Base-by-base conservation (phyloP, 2,113 vertebrate genomes). In the Malurus cyaneus region DNA sequence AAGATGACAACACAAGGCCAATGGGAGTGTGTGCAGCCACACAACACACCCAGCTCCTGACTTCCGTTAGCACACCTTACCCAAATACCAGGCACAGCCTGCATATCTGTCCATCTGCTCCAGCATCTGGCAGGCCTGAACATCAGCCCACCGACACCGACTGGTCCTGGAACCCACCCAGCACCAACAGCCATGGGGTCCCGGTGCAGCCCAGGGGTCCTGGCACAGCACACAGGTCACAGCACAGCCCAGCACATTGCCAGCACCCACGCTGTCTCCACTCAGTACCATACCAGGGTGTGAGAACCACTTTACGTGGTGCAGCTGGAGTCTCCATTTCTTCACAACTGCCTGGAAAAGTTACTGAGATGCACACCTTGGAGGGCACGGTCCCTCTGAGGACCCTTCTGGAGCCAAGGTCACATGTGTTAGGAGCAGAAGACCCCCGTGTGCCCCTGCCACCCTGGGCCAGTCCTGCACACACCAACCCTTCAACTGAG, bases 61-160 rank as follows among this genome's bases (percentile, higher is more conserved):
- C 21, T 12, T 4, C 5, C 9, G 4, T 1, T 0, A 39, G 41
- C 39, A 23, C 1, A 9, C 9, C 34, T 3, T 8, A 24, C 13
- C 34, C 2, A 14, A 41, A 31, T 12, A 19, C 25, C 46, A 13
- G 14, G 4, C 13, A 24, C 70, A 17, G 20, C 76, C 80, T 4
- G n/a, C 5, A 13, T 7, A 1, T 26, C 57, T 15, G 56, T 12
- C 26, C 1, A 0, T 6, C 54, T 0, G 7, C 21, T 14, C 18
- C 49, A 9, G 13, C 8, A 0, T 1, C 19, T 18, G 60, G 46
- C 34, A 73, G 25, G 24, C 6, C 59, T 32, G 24, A 18, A 19
- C 1, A 15, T 0, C 9, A 76, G 61, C 31, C 44, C 79, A 53
- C 78, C 78, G 28, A 42, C 54, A 52, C 54, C 26, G 6, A 18